Percentiles rank a stretch among this genome's conserved stretches.
Evolutionary conservation across 2,113 vertebrate species (phyloP).

Genomic region (Tachysurus fulvidraco): DNA sequence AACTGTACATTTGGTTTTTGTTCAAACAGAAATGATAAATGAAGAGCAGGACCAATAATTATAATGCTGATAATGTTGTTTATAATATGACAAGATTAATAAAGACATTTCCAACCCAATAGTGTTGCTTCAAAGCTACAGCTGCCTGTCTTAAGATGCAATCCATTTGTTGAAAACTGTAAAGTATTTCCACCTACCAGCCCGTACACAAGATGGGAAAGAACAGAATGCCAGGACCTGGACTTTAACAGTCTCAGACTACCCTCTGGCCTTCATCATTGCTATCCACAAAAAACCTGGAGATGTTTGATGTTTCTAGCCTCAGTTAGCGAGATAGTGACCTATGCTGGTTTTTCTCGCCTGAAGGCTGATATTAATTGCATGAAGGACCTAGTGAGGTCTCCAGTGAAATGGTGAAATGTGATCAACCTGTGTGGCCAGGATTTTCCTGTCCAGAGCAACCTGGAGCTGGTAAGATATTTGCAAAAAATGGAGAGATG

Average conservation of each 20-base stretch:
- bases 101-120: neutral
- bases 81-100: too few relatives aligned
- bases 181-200: constrained; percentile 70
- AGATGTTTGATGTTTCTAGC: constrained; percentile 82
- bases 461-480: constrained; percentile 82
- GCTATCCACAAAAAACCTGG: constrained; percentile 84
- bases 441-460: constrained; percentile 89
- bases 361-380: constrained; percentile 88
- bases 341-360: constrained; percentile 80
- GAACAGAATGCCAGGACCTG: constrained; percentile 55
- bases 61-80: neutral
- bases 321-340: constrained; percentile 74
- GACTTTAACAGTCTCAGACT: constrained; percentile 63
- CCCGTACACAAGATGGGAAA: constrained; percentile 62
- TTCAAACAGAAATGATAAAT: neutral
- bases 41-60: neutral
- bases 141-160: constrained; percentile 43
- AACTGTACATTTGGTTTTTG: too few relatives aligned
- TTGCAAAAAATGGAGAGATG: constrained; percentile 82
- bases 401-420: constrained; percentile 77
- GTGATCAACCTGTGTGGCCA: constrained; percentile 88
- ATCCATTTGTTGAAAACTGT: constrained; percentile 66
- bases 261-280: constrained; percentile 86
- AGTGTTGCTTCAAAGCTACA: constrained; percentile 10
- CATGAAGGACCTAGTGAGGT: constrained; percentile 80